A percentile compares a stretch with the other conserved stretches of the same genome.
phyloP scores from a whole-genome alignment of 2,113 vertebrate genomes.

The Oreochromis aureus region DNA sequence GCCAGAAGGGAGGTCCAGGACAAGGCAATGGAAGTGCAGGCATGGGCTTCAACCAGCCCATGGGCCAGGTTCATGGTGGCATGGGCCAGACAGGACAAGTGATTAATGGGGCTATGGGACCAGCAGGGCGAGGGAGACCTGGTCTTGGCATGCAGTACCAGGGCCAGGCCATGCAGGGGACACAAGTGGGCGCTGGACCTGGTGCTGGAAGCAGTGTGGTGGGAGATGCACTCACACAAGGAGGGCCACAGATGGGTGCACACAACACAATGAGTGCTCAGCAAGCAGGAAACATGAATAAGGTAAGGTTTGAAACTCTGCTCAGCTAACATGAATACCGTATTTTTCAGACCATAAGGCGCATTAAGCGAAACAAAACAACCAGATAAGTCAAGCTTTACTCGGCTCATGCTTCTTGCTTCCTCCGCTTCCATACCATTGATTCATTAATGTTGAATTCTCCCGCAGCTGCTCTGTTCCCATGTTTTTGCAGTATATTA shows the following conservation, averaged over 20 bases:
- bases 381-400: not conserved
- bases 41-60: conserved; percentile 85
- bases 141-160: conserved; percentile 86
- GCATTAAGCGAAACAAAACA: not conserved
- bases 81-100: conserved; percentile 88
- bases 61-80: conserved; percentile 86
- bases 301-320: conserved; percentile 74
- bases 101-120: conserved; percentile 89
- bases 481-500: not conserved
- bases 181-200: conserved; percentile 79
- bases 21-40: conserved; percentile 79
- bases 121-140: conserved; percentile 83
- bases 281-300: conserved; percentile 88
- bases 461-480: not conserved
- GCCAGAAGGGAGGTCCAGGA: conserved; percentile 82
- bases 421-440: not conserved
- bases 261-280: conserved; percentile 82
- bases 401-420: not conserved
- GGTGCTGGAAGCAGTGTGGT: conserved; percentile 81
- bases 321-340: not conserved
- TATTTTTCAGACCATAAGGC: not conserved
- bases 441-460: not conserved
- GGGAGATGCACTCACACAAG: conserved; percentile 90
- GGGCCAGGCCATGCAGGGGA: conserved; percentile 82
- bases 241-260: conserved; percentile 81